Conservation (phyloP, 2,113 vertebrate genomes). For the Lates calcarifer region DNA sequence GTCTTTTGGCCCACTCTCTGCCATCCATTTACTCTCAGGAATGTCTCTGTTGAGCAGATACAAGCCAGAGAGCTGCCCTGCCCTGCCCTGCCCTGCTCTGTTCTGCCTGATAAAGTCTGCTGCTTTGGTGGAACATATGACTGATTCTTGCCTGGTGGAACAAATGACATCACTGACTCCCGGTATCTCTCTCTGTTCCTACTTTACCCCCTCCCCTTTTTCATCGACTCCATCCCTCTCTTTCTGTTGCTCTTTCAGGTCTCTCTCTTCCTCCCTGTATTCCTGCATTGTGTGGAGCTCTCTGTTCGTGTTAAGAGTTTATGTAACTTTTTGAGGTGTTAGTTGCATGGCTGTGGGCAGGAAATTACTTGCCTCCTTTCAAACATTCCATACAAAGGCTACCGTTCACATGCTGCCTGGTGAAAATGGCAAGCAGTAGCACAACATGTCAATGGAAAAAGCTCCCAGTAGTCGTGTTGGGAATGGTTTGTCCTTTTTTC, state of each 20-base stretch:
- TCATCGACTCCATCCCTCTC: slow-evolving; percentile 33
- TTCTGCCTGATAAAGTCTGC: slow-evolving; percentile 77
- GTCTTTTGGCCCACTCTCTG: slow-evolving; percentile 35
- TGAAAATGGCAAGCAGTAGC: slow-evolving; percentile 56
- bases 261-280: slow-evolving; percentile 25
- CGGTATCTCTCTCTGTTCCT: slow-evolving; percentile 71
- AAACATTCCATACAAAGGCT: slow-evolving; percentile 64
- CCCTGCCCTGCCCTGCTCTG: slow-evolving; percentile 46
- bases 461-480: slow-evolving; percentile 39
- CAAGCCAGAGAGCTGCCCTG: slow-evolving; percentile 62
- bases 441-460: slow-evolving; percentile 69
- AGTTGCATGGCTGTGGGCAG: slow-evolving; percentile 61
- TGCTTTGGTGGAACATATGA: slow-evolving; percentile 76
- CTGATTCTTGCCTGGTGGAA: slow-evolving; percentile 78
- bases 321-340: slow-evolving; percentile 63
- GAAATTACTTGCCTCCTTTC: slow-evolving; percentile 74
- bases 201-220: slow-evolving; percentile 12
- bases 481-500: slow-evolving; percentile 41
- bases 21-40: slow-evolving; percentile 65
- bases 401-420: slow-evolving; percentile 64
- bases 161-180: slow-evolving; percentile 81
- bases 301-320: slow-evolving; percentile 59
- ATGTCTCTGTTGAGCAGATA: slow-evolving; percentile 72
- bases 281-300: slow-evolving; percentile 33
- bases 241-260: slow-evolving; percentile 27